Evolutionary conservation across 2,888 invertebrate genomes (phyloP).

Genomic region (Leuctra nigra): DNA sequence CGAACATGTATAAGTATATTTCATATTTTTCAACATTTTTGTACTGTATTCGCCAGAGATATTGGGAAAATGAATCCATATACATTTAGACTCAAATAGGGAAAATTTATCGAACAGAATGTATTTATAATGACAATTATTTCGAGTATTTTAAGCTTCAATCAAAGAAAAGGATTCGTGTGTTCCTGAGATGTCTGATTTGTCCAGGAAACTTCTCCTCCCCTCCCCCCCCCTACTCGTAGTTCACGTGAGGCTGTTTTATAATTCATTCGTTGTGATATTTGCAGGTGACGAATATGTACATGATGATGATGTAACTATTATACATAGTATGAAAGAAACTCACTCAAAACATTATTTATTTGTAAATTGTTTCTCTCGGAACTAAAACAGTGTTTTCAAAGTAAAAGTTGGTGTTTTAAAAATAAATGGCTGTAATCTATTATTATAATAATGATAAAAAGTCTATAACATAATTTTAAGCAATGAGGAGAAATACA

Average conservation of each 20-base stretch:
- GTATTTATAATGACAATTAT: too few species aligned
- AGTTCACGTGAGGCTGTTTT: slow-evolving; percentile 39
- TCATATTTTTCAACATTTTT: slow-evolving; percentile 17
- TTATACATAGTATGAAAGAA: slow-evolving; percentile 21
- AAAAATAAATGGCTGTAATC: slow-evolving; percentile 30
- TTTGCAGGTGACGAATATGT: slow-evolving; percentile 30
- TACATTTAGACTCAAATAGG: not conserved
- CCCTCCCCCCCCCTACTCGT: not conserved
- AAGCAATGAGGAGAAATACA: slow-evolving; percentile 37
- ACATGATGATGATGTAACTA: slow-evolving; percentile 20
- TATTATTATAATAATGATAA: slow-evolving; percentile 28
- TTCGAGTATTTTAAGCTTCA: not conserved
- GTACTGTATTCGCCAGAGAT: slow-evolving; percentile 1
- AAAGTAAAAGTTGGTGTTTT: slow-evolving; percentile 38
- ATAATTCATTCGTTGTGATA: slow-evolving; percentile 47
- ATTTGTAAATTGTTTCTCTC: slow-evolving; percentile 40
- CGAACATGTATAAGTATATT: not conserved
- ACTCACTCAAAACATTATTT: slow-evolving; percentile 35
- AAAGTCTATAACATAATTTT: slow-evolving; percentile 24
- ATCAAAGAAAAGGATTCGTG: not conserved
- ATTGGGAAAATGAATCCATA: not conserved
- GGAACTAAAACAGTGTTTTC: slow-evolving; percentile 35
- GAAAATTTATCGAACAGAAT: too few species aligned
- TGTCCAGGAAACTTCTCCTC: not conserved
- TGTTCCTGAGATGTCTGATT: not conserved